These are phyloP conservation scores for Pseudococcus viburni DNA, from an alignment of 2,888 invertebrate species.

Conservation along the genomic window DNA sequence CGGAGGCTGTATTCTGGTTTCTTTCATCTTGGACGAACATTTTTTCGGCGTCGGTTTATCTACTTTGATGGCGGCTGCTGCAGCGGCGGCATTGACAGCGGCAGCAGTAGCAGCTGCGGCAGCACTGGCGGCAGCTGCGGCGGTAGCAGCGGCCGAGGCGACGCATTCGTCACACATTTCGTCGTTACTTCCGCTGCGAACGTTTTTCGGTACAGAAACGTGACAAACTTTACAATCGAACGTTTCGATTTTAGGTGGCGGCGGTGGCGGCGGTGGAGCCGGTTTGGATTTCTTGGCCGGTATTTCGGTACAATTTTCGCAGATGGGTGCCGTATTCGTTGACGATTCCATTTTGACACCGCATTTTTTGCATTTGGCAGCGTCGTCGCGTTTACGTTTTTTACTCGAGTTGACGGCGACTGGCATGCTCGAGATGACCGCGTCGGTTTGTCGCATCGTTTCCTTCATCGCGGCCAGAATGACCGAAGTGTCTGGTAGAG, in stretches of 20 bases:
- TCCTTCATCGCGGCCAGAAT: conserved; percentile 59
- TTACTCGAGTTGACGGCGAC: not conserved
- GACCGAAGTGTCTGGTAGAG: conserved; percentile 56
- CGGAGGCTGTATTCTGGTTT: not conserved
- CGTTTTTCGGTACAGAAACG: not conserved
- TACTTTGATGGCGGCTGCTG: not conserved
- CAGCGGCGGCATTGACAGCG: not conserved
- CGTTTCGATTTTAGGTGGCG: not conserved
- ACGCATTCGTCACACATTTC: conserved; percentile 32
- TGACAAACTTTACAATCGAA: conserved; percentile 21
- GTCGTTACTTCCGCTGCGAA: not conserved
- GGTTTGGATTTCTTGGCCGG: not conserved
- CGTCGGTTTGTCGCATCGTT: conserved; percentile 56
- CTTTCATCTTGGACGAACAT: conserved; percentile 16
- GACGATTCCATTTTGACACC: conserved; percentile 32
- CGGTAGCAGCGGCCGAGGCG: not conserved
- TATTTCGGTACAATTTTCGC: conserved; percentile 35
- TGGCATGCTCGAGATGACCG: conserved; percentile 29
- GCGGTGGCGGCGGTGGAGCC: not conserved
- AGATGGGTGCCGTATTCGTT: not conserved
- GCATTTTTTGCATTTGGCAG: conserved; percentile 49
- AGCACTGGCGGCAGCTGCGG: no score
- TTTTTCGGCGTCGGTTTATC: not conserved
- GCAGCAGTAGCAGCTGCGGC: conserved; percentile 1
- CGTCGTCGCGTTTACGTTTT: conserved; percentile 59